Evolutionary conservation across 2,797 vertebrate species (phyloP).

Genomic region (Melanotaenia nigrans): DNA sequence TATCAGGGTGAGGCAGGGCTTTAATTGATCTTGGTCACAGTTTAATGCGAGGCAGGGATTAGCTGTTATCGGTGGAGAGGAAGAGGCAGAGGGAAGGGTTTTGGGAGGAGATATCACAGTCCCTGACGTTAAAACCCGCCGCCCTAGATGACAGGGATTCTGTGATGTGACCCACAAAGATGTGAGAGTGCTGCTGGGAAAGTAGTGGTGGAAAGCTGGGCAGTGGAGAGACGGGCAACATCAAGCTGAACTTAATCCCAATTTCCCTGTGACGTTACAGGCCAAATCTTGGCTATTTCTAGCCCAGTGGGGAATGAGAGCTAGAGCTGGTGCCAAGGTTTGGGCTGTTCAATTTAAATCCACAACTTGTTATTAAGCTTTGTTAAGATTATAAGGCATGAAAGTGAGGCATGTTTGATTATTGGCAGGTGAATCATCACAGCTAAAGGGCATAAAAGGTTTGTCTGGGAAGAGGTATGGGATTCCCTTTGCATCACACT

Average conservation of each 20-base stretch:
- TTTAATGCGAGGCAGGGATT: conserved; percentile 85
- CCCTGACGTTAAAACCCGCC: conserved; percentile 79
- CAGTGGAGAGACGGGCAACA: conserved; percentile 66
- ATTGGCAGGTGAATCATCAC: conserved; percentile 70
- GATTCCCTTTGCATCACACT: conserved; percentile 50
- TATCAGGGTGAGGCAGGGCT: conserved; percentile 78
- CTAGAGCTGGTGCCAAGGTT: conserved; percentile 54
- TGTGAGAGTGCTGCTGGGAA: conserved; percentile 71
- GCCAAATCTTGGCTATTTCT: conserved; percentile 73
- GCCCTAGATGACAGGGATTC: conserved; percentile 82
- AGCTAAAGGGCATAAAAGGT: conserved; percentile 51
- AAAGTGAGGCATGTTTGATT: conserved; percentile 62
- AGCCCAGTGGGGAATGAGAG: conserved; percentile 50
- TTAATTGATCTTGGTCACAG: conserved; percentile 89
- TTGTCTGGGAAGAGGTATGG: conserved; percentile 30
- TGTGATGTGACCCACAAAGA: conserved; percentile 79
- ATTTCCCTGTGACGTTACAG: conserved; percentile 76
- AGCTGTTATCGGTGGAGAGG: conserved; percentile 80
- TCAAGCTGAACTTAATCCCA: conserved; percentile 81
- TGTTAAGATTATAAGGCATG: conserved; percentile 67
- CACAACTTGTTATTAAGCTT: conserved; percentile 71
- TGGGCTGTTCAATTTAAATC: conserved; percentile 73
- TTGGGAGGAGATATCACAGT: conserved; percentile 79
- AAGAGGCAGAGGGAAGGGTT: conserved; percentile 75
- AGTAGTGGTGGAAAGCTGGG: conserved; percentile 67